Evolutionary conservation across 1,140 invertebrate genomes (phyloP), one percentile per base, ranked within the genome.

Genomic region (Cyphomyrmex costatus): DNA sequence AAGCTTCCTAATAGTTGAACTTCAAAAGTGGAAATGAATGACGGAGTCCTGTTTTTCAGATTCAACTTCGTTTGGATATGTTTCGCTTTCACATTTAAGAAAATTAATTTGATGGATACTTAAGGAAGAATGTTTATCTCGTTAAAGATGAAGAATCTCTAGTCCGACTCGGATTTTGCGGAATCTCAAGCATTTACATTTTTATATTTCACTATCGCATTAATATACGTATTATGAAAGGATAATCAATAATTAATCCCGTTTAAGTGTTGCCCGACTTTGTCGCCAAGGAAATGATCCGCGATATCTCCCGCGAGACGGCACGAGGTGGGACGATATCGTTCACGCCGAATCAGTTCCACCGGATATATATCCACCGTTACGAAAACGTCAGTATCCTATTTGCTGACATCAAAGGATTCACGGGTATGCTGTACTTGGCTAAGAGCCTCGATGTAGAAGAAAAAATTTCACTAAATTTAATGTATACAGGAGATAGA

Each of bases 381-480:
- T 99, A 99, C 93, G 98, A 99, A 92, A 98, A 99, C 93, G 99
- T 99, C 73, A 99, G 98, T 93, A 99, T 99, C 92, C 96, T 99
- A 0, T 99, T 99, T 94, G 99, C 99, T 16, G 99, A 99, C 93
- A 99, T 99, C 91, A 99, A 99, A 95, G 98, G 98, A 76, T 99
- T 99, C 92, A 99, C 99, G 83, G 98, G 98, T 98, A 95, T 91
- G 83, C n/a, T 79, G 10, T 14, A 30, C 14, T 8, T 19, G 16
- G 2, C 5, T 74, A 42, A 8, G 27, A 74, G 46, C 7, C 24
- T 63, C 6, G 27, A 16, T 1, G 14, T 53, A 33, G 0, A 73
- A 33, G 2, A 12, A 61, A 42, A 10, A 61, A 60, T 60, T 42
- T 76, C 7, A 5, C 14, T 60, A 5, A 21, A 66, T 66, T 66